Conservation (phyloP, 2,113 vertebrate genomes). For the Marmota monax region DNA sequence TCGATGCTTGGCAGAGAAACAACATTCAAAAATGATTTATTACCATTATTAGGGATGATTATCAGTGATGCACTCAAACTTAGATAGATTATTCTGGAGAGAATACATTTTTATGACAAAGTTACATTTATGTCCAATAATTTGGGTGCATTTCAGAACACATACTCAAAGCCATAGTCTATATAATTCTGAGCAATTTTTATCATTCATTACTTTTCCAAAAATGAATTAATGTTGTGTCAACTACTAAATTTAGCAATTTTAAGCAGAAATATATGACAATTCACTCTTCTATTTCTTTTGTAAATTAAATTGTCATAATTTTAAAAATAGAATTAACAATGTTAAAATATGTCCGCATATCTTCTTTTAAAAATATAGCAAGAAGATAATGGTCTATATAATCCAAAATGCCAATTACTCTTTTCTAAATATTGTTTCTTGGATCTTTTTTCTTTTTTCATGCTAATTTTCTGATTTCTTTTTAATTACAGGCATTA, state of each 20-base stretch:
- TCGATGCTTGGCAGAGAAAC: neutral
- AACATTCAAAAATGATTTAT: conserved; percentile 39
- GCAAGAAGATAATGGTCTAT: neutral
- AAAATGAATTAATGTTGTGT: conserved; percentile 34
- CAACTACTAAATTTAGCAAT: neutral
- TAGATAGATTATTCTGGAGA: conserved; percentile 45
- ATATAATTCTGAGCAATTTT: neutral
- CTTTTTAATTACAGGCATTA: neutral
- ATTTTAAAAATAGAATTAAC: neutral
- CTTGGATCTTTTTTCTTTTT: too few relatives aligned
- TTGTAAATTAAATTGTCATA: neutral
- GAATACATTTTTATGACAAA: neutral
- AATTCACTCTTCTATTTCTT: conserved; percentile 43
- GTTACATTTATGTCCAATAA: neutral
- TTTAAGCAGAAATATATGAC: neutral
- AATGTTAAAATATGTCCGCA: neutral
- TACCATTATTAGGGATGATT: conserved; percentile 24
- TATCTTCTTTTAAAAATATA: neutral
- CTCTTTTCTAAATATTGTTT: neutral
- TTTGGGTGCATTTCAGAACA: conserved; percentile 10
- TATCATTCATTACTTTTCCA: conserved; percentile 52
- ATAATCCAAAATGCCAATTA: neutral
- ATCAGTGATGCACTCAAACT: conserved; percentile 10
- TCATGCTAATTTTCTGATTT: too few relatives aligned
- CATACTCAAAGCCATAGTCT: neutral